Evolutionary conservation across 64 coral and sea anemone genomes (phyloP).

Genomic region (Porites australiensis): DNA sequence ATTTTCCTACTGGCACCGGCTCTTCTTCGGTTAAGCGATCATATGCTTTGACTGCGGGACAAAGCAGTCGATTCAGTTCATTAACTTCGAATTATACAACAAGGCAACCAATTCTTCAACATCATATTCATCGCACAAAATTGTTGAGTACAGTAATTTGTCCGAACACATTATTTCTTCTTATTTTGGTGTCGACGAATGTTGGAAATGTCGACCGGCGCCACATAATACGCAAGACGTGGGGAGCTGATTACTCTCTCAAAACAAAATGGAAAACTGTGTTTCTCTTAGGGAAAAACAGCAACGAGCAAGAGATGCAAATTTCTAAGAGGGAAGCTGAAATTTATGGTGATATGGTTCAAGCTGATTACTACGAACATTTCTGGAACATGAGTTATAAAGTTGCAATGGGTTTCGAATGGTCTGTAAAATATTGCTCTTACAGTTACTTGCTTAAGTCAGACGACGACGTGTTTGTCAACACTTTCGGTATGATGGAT

Average conservation of each 20-base stretch:
- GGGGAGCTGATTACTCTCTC: conserved; percentile 65
- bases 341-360: conserved; percentile 75
- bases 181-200: conserved; percentile 77
- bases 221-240: conserved; percentile 76
- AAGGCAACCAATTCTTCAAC: neutral
- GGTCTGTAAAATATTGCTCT: conserved; percentile 68
- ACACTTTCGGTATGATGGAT: conserved; percentile 60
- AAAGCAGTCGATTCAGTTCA: neutral
- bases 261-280: conserved; percentile 67
- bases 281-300: conserved; percentile 60
- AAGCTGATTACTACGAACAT: conserved; percentile 49
- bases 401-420: conserved; percentile 72
- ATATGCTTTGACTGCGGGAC: neutral
- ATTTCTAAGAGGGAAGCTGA: conserved; percentile 17
- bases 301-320: conserved; percentile 60
- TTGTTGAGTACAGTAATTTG: conserved; percentile 43
- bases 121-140: conserved; percentile 35
- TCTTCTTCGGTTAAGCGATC: neutral
- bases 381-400: conserved; percentile 73
- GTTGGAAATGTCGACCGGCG: conserved; percentile 69
- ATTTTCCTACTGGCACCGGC: neutral
- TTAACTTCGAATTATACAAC: neutral
- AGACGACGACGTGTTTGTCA: conserved; percentile 77
- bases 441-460: conserved; percentile 75
- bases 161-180: conserved; percentile 34